Conservation (phyloP, 2,113 vertebrate genomes). For the Gopherus evgoodei region DNA sequence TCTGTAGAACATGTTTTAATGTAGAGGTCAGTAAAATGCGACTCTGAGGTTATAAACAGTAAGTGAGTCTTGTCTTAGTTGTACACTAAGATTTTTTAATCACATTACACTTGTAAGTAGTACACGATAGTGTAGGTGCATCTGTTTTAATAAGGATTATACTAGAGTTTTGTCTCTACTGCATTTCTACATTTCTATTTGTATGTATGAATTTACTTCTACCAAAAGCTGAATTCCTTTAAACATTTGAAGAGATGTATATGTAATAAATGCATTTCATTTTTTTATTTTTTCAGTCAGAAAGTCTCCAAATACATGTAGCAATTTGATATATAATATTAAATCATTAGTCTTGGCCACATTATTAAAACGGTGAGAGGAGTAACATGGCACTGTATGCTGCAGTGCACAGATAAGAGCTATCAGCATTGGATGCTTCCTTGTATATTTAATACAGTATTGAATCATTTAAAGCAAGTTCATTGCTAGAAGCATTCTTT, state of each 20-base stretch:
- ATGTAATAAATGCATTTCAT: background rate
- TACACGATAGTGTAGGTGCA: conserved; percentile 68
- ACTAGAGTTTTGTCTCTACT: conserved; percentile 49
- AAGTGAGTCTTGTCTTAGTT: conserved; percentile 52
- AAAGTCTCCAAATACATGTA: background rate
- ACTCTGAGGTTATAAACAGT: conserved; percentile 43
- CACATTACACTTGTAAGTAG: conserved; percentile 60
- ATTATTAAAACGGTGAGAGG: background rate
- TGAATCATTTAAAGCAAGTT: background rate
- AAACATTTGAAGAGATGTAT: background rate
- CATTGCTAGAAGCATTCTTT: background rate
- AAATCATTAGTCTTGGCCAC: background rate
- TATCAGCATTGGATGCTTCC: background rate
- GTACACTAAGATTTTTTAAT: conserved; percentile 36
- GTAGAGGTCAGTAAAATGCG: conserved; percentile 45
- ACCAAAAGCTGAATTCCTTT: conserved; percentile 50
- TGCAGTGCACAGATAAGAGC: background rate
- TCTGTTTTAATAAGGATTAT: conserved; percentile 49
- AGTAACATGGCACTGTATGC: background rate
- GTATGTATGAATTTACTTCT: conserved; percentile 59
- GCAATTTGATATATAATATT: background rate
- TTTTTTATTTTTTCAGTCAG: background rate
- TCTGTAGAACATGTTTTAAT: conserved; percentile 45
- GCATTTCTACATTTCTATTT: conserved; percentile 60
- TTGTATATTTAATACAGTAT: background rate